These are phyloP conservation scores for Pachyuromys duprasi DNA, from an alignment of 2,797 vertebrate species.

Conservation along the genomic window DNA sequence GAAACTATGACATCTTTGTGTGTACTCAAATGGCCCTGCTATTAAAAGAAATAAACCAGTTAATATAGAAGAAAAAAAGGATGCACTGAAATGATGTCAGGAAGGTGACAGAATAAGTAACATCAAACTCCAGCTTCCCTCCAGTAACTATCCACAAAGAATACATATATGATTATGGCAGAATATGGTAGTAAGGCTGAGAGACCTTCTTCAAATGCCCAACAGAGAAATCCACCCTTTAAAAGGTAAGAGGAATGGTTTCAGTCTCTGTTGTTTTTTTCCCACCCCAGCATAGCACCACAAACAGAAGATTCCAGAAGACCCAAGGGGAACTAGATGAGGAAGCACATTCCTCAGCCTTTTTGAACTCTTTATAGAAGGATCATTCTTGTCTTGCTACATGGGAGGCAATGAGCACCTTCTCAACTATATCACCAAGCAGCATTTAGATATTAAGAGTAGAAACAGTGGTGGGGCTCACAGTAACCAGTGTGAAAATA, in stretches of 20 bases:
- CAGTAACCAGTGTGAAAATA: background rate
- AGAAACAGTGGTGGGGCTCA: background rate
- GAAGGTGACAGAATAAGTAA: background rate
- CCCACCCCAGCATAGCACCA: background rate
- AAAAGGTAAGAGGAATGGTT: background rate
- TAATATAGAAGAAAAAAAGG: background rate
- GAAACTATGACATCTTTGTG: background rate
- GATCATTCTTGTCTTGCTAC: background rate
- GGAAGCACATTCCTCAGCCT: background rate
- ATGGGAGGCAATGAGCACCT: background rate
- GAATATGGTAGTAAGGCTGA: background rate
- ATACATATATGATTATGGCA: background rate
- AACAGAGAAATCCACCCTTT: background rate
- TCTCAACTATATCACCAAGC: background rate
- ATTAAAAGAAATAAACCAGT: slow-evolving; percentile 7
- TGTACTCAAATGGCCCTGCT: background rate
- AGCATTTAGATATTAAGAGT: background rate
- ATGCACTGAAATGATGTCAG: background rate
- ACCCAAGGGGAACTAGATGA: background rate
- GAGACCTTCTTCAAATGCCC: background rate
- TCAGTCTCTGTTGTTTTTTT: background rate
- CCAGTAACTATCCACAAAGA: background rate
- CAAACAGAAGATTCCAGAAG: background rate
- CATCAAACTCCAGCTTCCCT: background rate
- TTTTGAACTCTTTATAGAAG: background rate